Percentiles rank a stretch among this genome's conserved stretches.
Evolutionary conservation across 2,113 vertebrate genomes (phyloP).

Genomic region (Balaeniceps rex): DNA sequence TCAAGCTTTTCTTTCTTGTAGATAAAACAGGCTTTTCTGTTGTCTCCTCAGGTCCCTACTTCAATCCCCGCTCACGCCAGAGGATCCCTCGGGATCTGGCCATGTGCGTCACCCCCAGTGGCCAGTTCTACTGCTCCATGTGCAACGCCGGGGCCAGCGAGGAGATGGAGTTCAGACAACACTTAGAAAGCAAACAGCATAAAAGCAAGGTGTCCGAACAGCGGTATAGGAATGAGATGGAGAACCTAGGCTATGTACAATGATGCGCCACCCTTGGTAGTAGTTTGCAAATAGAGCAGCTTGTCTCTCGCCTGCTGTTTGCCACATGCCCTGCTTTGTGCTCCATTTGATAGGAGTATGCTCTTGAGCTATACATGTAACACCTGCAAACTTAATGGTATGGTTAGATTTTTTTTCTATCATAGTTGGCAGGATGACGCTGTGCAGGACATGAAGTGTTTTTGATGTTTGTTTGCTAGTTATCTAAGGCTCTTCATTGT

Average conservation of each 20-base stretch:
- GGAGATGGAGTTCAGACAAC: constrained; percentile 93
- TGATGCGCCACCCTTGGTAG: not conserved
- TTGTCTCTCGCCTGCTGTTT: constrained; percentile 71
- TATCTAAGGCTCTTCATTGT: constrained; percentile 54
- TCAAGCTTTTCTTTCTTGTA: not conserved
- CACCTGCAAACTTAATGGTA: constrained; percentile 58
- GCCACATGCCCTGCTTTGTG: constrained; percentile 74
- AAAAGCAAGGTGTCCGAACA: constrained; percentile 96
- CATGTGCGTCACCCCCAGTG: constrained; percentile 97
- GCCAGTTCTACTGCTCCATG: constrained; percentile 99
- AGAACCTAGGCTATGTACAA: constrained; percentile 94
- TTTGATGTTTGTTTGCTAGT: constrained; percentile 58
- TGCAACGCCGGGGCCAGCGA: constrained; percentile 94
- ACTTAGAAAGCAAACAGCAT: constrained; percentile 97
- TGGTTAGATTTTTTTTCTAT: constrained; percentile 54
- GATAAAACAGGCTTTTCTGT: not conserved
- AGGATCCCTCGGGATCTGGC: constrained; percentile 94
- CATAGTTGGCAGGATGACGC: constrained; percentile 49
- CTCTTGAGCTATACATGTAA: constrained; percentile 70
- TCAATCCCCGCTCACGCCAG: constrained; percentile 92
- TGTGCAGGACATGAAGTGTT: constrained; percentile 60
- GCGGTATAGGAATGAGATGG: constrained; percentile 95
- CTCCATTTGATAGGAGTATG: constrained; percentile 68
- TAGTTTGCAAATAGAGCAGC: constrained; percentile 52
- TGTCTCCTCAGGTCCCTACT: constrained; percentile 86